phyloP scores from a whole-genome alignment of 2,888 invertebrate species.

The Ochropacha duplaris region DNA sequence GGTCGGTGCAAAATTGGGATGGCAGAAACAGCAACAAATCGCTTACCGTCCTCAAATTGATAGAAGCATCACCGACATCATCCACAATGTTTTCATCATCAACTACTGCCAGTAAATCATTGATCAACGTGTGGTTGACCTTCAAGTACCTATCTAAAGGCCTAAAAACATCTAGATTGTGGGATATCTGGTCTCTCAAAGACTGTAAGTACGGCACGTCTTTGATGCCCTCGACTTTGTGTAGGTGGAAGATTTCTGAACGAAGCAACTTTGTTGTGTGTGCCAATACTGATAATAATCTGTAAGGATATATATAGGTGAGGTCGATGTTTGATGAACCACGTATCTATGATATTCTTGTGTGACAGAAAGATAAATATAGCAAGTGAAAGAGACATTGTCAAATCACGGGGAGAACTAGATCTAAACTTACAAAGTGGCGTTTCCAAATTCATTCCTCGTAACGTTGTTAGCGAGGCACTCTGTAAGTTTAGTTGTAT shows the following conservation, averaged over 20 bases:
- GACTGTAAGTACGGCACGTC: slow-evolving; percentile 49
- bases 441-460: slow-evolving; percentile 59
- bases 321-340: no score
- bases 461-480: slow-evolving; percentile 60
- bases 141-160: slow-evolving; percentile 45
- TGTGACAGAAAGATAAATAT: not conserved
- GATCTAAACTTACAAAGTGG: slow-evolving; percentile 60
- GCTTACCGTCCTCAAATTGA: slow-evolving; percentile 62
- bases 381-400: not conserved
- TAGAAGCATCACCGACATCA: slow-evolving; percentile 41
- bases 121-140: slow-evolving; percentile 22
- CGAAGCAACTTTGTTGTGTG: slow-evolving; percentile 52
- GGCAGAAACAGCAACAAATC: not conserved
- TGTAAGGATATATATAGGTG: slow-evolving; percentile 27
- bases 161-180: slow-evolving; percentile 46
- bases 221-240: slow-evolving; percentile 59
- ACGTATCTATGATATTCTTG: no score
- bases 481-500: slow-evolving; percentile 49
- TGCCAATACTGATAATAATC: slow-evolving; percentile 55
- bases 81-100: slow-evolving; percentile 29
- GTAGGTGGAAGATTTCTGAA: slow-evolving; percentile 61
- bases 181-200: slow-evolving; percentile 47
- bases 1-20: no score
- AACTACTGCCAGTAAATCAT: slow-evolving; percentile 31
- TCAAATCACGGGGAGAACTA: no score